Percentiles rank a stretch among this genome's conserved stretches.
Conservation (phyloP, 1,140 invertebrate genomes). For the Kradibia gibbosae region DNA sequence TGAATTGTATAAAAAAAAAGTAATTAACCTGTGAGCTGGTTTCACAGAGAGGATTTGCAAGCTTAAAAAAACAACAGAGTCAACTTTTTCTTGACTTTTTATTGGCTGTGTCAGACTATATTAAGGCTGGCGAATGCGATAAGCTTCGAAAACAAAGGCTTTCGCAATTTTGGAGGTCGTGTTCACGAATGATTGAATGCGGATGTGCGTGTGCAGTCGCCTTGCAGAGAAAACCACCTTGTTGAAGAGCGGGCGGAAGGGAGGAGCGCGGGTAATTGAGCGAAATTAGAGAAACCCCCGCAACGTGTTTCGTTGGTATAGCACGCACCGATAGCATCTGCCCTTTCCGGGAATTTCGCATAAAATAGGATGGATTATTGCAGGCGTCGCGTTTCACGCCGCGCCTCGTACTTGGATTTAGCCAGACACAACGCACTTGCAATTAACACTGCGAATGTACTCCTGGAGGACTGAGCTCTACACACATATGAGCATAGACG, state of each 20-base stretch:
- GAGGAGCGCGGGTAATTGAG: constrained; percentile 51
- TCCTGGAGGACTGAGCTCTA: not conserved
- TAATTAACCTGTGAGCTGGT: not conserved
- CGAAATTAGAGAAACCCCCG: constrained; percentile 58
- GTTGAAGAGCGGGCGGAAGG: not conserved
- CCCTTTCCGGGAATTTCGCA: constrained; percentile 59
- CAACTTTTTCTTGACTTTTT: constrained; percentile 21
- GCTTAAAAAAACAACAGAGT: not conserved
- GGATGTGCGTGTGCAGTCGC: constrained; percentile 58
- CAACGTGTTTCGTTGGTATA: constrained; percentile 52
- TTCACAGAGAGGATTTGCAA: not conserved
- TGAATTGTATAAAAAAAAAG: constrained; percentile 13
- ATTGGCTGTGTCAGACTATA: not conserved
- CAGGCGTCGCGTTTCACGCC: not conserved
- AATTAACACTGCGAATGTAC: not conserved
- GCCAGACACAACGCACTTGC: not conserved
- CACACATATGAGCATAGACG: too few relatives aligned
- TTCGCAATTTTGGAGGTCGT: constrained; percentile 38
- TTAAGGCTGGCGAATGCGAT: constrained; percentile 22
- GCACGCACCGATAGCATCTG: constrained; percentile 57
- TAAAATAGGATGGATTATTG: constrained; percentile 54
- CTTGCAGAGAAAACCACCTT: not conserved
- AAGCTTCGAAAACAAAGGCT: constrained; percentile 33
- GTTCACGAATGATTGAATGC: constrained; percentile 57
- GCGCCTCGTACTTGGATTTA: not conserved